These are phyloP conservation scores for Axinella damicornis DNA, from an alignment of 37 sponge, comb jelly and placozoan genomes.

Conservation along the genomic window DNA sequence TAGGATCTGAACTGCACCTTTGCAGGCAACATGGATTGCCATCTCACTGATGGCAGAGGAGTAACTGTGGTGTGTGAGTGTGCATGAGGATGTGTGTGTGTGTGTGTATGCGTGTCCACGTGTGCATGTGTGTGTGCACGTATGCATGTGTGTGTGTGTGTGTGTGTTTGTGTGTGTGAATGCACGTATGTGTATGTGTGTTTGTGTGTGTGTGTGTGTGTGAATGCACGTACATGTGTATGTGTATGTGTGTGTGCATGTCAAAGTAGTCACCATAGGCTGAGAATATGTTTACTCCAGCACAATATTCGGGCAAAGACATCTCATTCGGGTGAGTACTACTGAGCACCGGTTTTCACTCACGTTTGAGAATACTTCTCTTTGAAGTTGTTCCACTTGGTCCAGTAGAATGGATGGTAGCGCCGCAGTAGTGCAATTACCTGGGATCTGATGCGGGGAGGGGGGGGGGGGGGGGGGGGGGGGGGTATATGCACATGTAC, in stretches of 20 bases:
- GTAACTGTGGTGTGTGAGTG: too few relatives aligned
- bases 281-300: too few relatives aligned
- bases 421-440: slow-evolving; percentile 47
- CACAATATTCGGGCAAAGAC: too few relatives aligned
- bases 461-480: too few relatives aligned
- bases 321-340: not conserved
- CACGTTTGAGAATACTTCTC: slow-evolving; percentile 37
- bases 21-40: slow-evolving; percentile 58
- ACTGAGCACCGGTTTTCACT: slow-evolving; percentile 16
- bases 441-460: slow-evolving; percentile 55
- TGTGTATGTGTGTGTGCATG: too few relatives aligned
- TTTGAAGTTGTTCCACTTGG: slow-evolving; percentile 56
- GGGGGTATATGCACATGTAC: too few relatives aligned
- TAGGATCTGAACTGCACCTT: slow-evolving; percentile 69
- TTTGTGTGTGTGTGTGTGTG: too few relatives aligned
- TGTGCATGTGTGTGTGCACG: slow-evolving; percentile 3
- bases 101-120: not conserved
- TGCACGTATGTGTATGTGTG: too few relatives aligned
- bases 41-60: slow-evolving; percentile 53
- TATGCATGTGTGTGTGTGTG: not conserved
- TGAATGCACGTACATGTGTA: too few relatives aligned
- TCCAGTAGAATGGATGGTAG: slow-evolving; percentile 46
- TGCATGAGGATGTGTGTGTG: not conserved
- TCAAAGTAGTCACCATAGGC: too few relatives aligned
- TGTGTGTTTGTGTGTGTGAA: too few relatives aligned